These are phyloP conservation scores for Autographa pulchrina DNA, from an alignment of 2,888 invertebrate genomes.

Conservation along the genomic window DNA sequence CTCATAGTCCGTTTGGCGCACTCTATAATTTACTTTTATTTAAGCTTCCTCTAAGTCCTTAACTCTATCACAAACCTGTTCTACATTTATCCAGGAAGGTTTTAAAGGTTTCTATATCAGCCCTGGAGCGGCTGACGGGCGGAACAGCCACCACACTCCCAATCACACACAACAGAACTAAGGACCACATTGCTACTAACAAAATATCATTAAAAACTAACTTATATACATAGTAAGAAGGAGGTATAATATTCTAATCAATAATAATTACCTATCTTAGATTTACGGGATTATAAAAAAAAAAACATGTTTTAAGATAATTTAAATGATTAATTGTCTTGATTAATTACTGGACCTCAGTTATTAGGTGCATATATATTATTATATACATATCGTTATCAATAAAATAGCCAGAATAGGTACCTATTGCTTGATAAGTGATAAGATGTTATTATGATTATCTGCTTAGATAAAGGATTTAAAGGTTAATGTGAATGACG, in stretches of 20 bases:
- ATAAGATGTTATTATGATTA: neutral
- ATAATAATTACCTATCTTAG: neutral
- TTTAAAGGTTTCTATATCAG: conserved; percentile 69
- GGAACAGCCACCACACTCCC: conserved; percentile 63
- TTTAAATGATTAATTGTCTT: neutral
- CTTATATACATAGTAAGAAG: conserved; percentile 23
- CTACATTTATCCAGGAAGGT: conserved; percentile 67
- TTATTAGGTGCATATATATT: neutral
- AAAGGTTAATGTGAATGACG: neutral
- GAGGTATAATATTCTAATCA: neutral
- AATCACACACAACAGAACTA: conserved; percentile 59
- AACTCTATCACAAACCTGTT: conserved; percentile 60
- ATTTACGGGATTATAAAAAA: neutral
- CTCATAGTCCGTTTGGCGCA: too few species aligned
- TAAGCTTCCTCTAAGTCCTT: too few species aligned
- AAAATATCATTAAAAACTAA: neutral
- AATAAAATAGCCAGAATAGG: too few species aligned
- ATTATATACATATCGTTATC: too few species aligned
- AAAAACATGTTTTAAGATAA: neutral
- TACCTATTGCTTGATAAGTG: neutral
- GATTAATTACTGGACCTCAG: neutral
- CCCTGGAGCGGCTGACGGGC: conserved; percentile 60
- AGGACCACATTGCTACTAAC: conserved; percentile 58
- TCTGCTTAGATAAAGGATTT: neutral
- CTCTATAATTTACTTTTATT: too few species aligned